A percentile compares a stretch with the other conserved stretches of the same genome.
These are phyloP conservation scores for Steromphala cineraria DNA, from an alignment of 2,888 invertebrate genomes.

Conservation along the genomic window DNA sequence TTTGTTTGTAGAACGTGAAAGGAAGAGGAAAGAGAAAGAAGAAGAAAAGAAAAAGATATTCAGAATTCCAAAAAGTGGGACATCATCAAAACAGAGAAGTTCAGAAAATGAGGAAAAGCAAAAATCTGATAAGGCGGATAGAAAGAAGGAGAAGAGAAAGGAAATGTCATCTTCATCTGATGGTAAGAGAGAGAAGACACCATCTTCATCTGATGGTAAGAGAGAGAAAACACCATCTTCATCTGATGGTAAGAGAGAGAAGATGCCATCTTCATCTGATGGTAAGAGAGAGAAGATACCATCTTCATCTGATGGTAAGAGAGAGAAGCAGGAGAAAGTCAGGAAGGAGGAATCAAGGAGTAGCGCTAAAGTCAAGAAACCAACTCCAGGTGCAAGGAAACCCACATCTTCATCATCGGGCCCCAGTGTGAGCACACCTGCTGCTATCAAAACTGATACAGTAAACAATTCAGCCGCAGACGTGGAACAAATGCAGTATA, in stretches of 20 bases:
- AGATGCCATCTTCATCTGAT: not conserved
- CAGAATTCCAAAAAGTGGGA: slow-evolving; percentile 13
- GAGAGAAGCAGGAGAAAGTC: not conserved
- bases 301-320: not conserved
- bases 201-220: not conserved
- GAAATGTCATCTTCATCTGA: no score
- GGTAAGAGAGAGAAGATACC: not conserved
- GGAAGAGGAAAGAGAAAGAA: slow-evolving; percentile 31
- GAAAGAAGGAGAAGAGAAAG: not conserved
- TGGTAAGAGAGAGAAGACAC: not conserved
- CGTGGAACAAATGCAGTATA: slow-evolving; percentile 13
- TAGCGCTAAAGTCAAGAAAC: not conserved
- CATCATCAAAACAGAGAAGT: not conserved
- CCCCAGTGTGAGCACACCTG: not conserved
- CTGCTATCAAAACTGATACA: not conserved
- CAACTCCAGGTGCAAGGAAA: not conserved
- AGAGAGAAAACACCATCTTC: not conserved
- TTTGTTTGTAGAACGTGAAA: not conserved
- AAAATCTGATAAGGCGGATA: not conserved
- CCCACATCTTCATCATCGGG: not conserved
- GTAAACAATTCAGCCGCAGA: not conserved
- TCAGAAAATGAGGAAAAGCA: not conserved
- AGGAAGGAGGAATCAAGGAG: not conserved
- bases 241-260: not conserved
- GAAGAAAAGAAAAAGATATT: slow-evolving; percentile 43